Conservation (phyloP, 1,140 invertebrate genomes). For the Octopus bimaculoides region DNA sequence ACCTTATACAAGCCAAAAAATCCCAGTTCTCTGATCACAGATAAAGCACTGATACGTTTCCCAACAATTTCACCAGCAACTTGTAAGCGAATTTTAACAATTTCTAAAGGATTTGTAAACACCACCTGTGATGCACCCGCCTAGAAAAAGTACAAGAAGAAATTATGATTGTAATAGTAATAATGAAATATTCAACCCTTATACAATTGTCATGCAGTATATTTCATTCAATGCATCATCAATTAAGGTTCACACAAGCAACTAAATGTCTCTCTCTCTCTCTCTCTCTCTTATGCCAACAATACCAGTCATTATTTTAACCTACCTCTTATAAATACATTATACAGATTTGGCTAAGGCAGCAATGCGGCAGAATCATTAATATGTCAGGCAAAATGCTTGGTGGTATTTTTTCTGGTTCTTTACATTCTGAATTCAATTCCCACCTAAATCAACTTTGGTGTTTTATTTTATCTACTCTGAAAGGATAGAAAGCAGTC, state of each 20-base stretch:
- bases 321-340: too few species aligned
- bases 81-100: constrained; percentile 98
- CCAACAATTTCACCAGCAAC: constrained; percentile 94
- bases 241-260: background rate
- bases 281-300: too few species aligned
- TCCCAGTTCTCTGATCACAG: constrained; percentile 88
- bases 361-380: too few species aligned
- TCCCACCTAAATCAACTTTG: rapidly evolving
- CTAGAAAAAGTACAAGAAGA: constrained; percentile 29
- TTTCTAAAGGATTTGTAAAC: constrained; percentile 98
- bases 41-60: constrained; percentile 66
- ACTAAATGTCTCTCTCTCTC: too few species aligned
- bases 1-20: constrained; percentile 94
- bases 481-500: rapidly evolving
- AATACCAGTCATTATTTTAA: too few species aligned
- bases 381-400: too few species aligned
- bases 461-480: rapidly evolving
- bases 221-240: background rate
- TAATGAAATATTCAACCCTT: background rate
- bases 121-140: constrained; percentile 63
- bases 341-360: too few species aligned
- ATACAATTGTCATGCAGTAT: background rate
- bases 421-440: too few species aligned
- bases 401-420: too few species aligned
- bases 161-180: too few species aligned